Percentiles rank a stretch among this genome's conserved stretches.
Evolutionary conservation across 2,113 vertebrate species (phyloP).

Genomic region (Bettongia penicillata): DNA sequence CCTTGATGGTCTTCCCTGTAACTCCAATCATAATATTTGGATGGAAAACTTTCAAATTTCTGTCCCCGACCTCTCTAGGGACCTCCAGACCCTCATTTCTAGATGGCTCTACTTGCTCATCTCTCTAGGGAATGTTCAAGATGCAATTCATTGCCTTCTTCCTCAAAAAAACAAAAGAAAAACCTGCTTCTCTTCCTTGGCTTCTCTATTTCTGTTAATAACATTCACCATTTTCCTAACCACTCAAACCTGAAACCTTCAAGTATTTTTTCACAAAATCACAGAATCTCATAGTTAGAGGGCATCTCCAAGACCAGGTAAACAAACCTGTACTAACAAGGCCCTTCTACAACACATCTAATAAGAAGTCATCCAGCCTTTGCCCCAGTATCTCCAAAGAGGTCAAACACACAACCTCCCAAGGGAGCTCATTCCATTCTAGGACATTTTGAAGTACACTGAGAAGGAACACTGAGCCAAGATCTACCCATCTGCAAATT

Average conservation of each 20-base stretch:
- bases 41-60: background rate
- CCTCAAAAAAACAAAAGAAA: background rate
- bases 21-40: background rate
- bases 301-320: background rate
- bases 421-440: background rate
- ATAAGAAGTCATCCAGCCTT: background rate
- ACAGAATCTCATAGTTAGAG: background rate
- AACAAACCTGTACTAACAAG: background rate
- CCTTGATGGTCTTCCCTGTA: background rate
- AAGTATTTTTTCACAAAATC: background rate
- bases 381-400: background rate
- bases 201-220: background rate
- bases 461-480: background rate
- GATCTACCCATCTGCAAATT: background rate
- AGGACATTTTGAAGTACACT: background rate
- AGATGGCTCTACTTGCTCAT: background rate
- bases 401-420: background rate
- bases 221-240: background rate
- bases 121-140: background rate
- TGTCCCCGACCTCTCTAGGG: background rate
- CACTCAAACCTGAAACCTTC: background rate
- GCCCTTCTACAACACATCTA: background rate
- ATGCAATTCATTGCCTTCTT: background rate
- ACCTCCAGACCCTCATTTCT: background rate
- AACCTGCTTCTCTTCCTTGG: background rate